Evolutionary conservation across 2,113 vertebrate genomes (phyloP), one percentile per base, ranked within the genome.

Genomic region (Gymnobelideus leadbeateri): DNA sequence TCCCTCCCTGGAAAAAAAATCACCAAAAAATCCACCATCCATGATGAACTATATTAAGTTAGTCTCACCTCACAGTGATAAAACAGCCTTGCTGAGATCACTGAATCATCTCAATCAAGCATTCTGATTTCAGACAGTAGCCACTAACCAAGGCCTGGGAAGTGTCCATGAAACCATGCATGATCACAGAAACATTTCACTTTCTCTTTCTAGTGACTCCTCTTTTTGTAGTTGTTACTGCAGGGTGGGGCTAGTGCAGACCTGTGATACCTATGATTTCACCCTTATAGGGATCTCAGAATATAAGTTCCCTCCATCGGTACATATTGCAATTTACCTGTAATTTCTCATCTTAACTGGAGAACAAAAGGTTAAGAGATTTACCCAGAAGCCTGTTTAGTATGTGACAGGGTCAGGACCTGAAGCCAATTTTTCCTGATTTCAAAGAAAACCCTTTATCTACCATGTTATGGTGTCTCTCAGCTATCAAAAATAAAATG

Each of bases 31-130:
- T 37, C 68, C 53, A 54, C 53, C 54, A 95, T 89, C 68, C 1
- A 43, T 61, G 5, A 8, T 92, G 46, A 84, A 93, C 91, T 91
- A 91, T 93, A 93, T 93, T 94, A 95, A 90, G 31, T 91, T 93
- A 68, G 68, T 24, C 54, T 94, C 46, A 46, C 61, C 68, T 95
- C 92, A 91, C 49, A 57, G 16, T 55, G 51, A 93, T 68, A 94
- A 4, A 16, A 94, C 91, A 89, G 14, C 84, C 91, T 95, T 94
- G n/a, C 93, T 97, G 14, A n/a, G 95, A 89, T 94, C 0, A 19
- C 46, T 96, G 94, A 94, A 93, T 96, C 92, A 91, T 96, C 96
- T 96, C 93, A 89, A 95, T 89, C 94, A 96, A 90, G 93, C 90
- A 91, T 84, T 84, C 43, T 84, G 37, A 23, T 84, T 84, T 84